Base-by-base conservation (phyloP, 1,140 invertebrate genomes). In the Drosophila takahashii region DNA sequence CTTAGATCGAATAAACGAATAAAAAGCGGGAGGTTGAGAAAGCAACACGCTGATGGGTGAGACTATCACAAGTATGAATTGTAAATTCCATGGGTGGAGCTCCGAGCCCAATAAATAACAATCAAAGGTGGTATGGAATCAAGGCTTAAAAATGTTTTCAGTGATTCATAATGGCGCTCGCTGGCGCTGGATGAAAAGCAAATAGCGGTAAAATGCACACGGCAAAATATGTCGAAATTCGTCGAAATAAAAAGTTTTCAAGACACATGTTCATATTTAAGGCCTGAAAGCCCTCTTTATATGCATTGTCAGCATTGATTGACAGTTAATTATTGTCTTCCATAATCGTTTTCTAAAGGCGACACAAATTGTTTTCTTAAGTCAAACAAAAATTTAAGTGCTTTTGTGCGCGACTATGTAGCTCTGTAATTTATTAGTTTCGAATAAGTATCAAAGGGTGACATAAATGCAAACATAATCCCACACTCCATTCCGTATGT, bases 381-480 rank as follows among this genome's bases (percentile, higher is more conserved):
- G 47, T 27, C 47, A 32, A 50, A 32, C 47, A 16, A 50, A 6
- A 6, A 4, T 8, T 32, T 18, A 32, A 51, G 48, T 51, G 48
- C 48, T 16, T 34, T 18, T 50, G 15, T 34, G 48, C 7, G 5
- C 7, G 5, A 13, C 18, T 26, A n/a, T 9, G 8, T 10, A 10
- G 16, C 13, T 9, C 2, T n/a, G 45, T 47, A 27, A 47, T 34
- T 51, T 32, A 51, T 51, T 34, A 51, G 48, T 34, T 51, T 51
- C 1, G 36, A 34, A 34, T 10, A 50, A 50, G 15, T 50, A 48
- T 62, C 58, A 65, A 48, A 66, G 42, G 62, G 59, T 34, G 44
- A 48, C 58, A 65, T 62, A 62, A 65, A 65, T 36, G 61, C 57
- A 29, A 32, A 61, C 39, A 60, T n/a, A 34, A 11, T 60, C 45